These are phyloP conservation scores for Parotocinclus haroldoi DNA, from an alignment of 2,797 vertebrate genomes.

Conservation along the genomic window DNA sequence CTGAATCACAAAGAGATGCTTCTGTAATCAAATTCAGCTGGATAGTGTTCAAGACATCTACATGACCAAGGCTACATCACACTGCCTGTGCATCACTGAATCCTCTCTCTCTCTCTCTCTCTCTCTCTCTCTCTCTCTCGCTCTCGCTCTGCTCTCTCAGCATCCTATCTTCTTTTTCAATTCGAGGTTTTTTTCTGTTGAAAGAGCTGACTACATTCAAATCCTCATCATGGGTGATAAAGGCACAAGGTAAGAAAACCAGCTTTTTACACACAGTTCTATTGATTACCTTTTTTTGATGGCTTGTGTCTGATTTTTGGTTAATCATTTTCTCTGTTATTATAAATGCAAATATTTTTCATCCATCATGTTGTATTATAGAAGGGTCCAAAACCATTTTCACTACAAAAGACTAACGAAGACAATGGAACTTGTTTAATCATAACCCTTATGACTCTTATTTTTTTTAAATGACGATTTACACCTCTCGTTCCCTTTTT, in stretches of 20 bases:
- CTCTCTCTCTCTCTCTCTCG: constrained; percentile 11
- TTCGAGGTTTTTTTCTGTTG: constrained; percentile 19
- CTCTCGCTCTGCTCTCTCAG: neutral
- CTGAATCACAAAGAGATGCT: constrained; percentile 41
- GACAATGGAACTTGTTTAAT: too few relatives aligned
- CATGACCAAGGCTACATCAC: constrained; percentile 24
- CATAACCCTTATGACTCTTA: too few relatives aligned
- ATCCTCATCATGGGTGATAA: constrained; percentile 55
- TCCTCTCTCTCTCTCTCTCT: constrained; percentile 11
- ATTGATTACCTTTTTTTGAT: neutral
- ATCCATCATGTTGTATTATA: neutral
- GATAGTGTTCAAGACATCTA: constrained; percentile 40
- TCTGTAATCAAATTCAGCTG: constrained; percentile 50
- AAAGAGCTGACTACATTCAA: constrained; percentile 22
- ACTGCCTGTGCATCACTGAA: constrained; percentile 40
- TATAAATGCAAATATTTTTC: neutral
- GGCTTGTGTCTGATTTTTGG: neutral
- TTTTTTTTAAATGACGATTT: neutral
- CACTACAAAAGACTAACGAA: too few relatives aligned
- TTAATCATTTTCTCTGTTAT: neutral
- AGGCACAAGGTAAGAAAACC: constrained; percentile 55
- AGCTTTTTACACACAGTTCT: too few relatives aligned
- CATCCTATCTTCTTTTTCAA: constrained; percentile 2
- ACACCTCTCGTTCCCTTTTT: neutral
- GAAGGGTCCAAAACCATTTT: too few relatives aligned